Conservation (phyloP, 1,140 invertebrate genomes). For the Sitophilus oryzae region DNA sequence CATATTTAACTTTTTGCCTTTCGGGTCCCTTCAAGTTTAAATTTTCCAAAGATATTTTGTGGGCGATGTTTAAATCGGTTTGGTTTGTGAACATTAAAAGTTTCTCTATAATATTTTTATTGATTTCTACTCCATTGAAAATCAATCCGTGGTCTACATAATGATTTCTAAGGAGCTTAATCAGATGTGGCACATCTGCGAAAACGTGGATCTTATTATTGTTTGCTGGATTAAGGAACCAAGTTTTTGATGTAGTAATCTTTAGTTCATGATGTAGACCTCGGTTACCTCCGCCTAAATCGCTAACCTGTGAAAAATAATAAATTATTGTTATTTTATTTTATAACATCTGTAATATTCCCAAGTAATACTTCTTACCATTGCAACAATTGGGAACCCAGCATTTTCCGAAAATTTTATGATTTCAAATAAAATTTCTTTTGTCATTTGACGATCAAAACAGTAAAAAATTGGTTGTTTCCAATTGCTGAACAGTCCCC, state of each 20-base stretch:
- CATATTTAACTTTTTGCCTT: no score
- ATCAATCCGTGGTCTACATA: neutral
- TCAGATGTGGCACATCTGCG: slow-evolving; percentile 2
- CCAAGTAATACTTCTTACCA: no score
- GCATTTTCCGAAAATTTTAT: no score
- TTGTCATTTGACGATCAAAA: no score
- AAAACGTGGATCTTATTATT: neutral
- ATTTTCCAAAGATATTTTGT: slow-evolving; percentile 11
- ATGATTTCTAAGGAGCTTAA: neutral
- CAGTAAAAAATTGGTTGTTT: no score
- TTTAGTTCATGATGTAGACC: neutral
- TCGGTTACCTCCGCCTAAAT: neutral
- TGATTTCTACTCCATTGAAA: slow-evolving; percentile 1
- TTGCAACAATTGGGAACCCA: neutral
- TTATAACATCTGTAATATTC: no score
- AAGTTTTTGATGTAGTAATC: neutral
- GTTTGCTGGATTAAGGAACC: neutral
- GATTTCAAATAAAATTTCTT: no score
- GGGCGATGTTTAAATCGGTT: neutral
- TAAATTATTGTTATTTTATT: no score
- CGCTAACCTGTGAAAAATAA: no score
- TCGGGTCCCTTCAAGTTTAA: neutral
- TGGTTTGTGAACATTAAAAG: neutral
- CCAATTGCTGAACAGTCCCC: no score
- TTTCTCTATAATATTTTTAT: slow-evolving; percentile 1